These are phyloP conservation scores for Tetraodon nigroviridis DNA, from an alignment of 2,113 vertebrate genomes.

Conservation along the genomic window DNA sequence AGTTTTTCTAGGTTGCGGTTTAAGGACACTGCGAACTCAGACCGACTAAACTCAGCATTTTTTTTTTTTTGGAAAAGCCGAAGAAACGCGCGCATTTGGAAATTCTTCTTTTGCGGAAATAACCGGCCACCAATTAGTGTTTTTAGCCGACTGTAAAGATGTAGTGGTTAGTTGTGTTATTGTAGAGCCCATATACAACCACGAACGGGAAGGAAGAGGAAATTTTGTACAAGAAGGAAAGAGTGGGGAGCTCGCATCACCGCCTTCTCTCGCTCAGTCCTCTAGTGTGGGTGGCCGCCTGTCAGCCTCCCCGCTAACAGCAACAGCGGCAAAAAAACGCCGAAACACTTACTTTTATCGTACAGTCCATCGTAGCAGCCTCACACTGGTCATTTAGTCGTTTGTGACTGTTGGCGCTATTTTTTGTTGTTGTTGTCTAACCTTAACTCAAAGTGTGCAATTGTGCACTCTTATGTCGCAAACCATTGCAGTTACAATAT, in stretches of 20 bases:
- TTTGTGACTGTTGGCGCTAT: conserved; percentile 22
- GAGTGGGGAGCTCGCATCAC: conserved; percentile 82
- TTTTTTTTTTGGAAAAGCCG: conserved; percentile 8
- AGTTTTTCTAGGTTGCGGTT: not conserved
- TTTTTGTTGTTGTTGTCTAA: conserved; percentile 40
- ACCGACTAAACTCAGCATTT: conserved; percentile 2
- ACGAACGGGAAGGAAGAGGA: conserved; percentile 90
- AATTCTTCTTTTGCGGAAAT: conserved; percentile 30
- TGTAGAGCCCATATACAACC: conserved; percentile 85
- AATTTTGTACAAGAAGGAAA: conserved; percentile 88
- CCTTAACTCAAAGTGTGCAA: conserved; percentile 63
- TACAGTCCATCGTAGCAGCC: conserved; percentile 78
- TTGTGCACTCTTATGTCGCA: conserved; percentile 70
- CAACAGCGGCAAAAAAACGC: conserved; percentile 34
- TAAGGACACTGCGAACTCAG: not conserved
- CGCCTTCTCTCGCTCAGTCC: conserved; percentile 74
- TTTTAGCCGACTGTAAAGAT: conserved; percentile 72
- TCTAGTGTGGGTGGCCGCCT: conserved; percentile 66
- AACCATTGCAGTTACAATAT: conserved; percentile 71
- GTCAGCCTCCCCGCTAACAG: conserved; percentile 40
- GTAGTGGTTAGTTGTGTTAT: conserved; percentile 83
- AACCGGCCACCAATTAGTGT: conserved; percentile 61
- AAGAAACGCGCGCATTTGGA: conserved; percentile 23
- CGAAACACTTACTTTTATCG: conserved; percentile 79
- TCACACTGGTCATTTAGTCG: conserved; percentile 66